Evolutionary conservation across 2,888 invertebrate species (phyloP), one percentile per base, ranked within the genome.

Genomic region (Caenorhabditis drosophilae): DNA sequence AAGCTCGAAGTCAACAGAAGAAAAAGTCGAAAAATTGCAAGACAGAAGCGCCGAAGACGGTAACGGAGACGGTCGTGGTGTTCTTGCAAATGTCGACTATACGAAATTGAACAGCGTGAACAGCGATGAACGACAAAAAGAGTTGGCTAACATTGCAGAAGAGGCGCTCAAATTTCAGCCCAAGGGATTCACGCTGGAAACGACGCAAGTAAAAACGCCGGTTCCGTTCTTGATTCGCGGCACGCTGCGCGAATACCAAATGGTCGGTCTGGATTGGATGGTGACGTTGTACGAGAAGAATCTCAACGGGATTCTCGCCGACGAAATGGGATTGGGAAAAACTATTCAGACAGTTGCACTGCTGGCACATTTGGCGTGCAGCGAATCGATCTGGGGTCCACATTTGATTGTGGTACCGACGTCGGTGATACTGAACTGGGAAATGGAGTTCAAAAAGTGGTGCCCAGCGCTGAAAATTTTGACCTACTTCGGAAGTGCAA

Each of bases 381-480:
- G 92, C 82, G 90, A 90, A 82, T 89, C 88, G 74, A 90, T 93
- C 84, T 99, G 98, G 98, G 98, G 98, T 31, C 98, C 98, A 53
- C 98, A 98, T 88, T 88, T 98, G 23, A 94, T 98, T 75, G 92
- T 98, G 68, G 98, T 99, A 74, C 98, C 98, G 61, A 98, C 98
- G 16, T 96, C 96, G 73, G 97, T 99, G 49, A 95, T 98, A 91
- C 88, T 98, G 67, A 99, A 99, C 87, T 98, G 98, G 98, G 98
- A 99, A 87, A 93, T 97, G 92, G 98, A 98, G 86, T 92, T 95
- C 84, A 97, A 98, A 86, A 97, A 97, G 85, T 99, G 98, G 98
- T 97, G 96, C 85, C 98, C 98, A 0, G 93, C 92, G 50, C 94
- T 98, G 85, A 98, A 99, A 88, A 93, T 98, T 82, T 88, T 99